phyloP scores from a whole-genome alignment of 92 coral and sea anemone species.

The Montipora capitata region DNA sequence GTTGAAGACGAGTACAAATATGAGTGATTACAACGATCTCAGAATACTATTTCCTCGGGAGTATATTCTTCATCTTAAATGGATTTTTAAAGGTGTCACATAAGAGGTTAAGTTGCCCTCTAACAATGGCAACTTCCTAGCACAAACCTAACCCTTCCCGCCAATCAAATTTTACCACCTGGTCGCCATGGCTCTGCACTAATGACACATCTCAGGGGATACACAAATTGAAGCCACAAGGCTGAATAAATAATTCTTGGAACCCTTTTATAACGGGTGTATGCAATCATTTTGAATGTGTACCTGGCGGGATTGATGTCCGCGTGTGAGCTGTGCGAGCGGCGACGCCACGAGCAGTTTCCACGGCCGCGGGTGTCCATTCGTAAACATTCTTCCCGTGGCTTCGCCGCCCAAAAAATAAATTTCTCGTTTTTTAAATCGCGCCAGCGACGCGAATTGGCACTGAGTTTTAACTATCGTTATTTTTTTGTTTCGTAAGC shows the following conservation, averaged over 20 bases:
- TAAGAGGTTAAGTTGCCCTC: not conserved
- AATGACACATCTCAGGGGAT: not conserved
- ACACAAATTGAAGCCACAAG: constrained; percentile 7
- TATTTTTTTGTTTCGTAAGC: not conserved
- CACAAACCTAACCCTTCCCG: not conserved
- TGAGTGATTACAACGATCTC: not conserved
- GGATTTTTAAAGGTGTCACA: not conserved
- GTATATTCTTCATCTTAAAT: not conserved
- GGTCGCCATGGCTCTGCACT: not conserved
- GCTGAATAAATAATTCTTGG: constrained; percentile 14
- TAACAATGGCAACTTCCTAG: not conserved
- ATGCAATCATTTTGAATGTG: too few species aligned
- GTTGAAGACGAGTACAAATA: not conserved
- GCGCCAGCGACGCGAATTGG: too few species aligned
- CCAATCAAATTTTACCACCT: not conserved
- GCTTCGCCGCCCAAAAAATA: too few species aligned
- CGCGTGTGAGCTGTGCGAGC: too few species aligned
- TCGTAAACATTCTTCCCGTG: too few species aligned
- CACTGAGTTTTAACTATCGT: too few species aligned
- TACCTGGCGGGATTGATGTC: too few species aligned
- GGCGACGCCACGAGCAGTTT: too few species aligned
- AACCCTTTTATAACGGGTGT: not conserved
- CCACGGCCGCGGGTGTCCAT: too few species aligned
- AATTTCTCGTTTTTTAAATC: too few species aligned
- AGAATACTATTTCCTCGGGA: not conserved